phyloP scores from a whole-genome alignment of 2,797 vertebrate species.

The Gymnodraco acuticeps region DNA sequence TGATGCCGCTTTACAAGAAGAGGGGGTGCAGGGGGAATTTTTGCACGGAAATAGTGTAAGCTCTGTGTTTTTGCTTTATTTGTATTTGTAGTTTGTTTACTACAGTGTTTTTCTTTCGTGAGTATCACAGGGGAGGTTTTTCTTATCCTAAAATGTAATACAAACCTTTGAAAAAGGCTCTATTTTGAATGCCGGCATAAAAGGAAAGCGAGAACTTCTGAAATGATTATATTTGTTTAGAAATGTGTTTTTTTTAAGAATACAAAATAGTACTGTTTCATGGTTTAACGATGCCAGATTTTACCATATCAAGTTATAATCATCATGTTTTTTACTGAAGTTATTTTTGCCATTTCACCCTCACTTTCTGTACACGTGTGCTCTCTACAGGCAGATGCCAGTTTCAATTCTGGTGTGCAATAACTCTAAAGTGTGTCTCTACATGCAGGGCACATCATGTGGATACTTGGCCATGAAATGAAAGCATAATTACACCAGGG shows the following conservation, averaged over 20 bases:
- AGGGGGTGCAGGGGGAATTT: slow-evolving; percentile 34
- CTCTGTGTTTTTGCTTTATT: slow-evolving; percentile 59
- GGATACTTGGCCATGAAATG: slow-evolving; percentile 82
- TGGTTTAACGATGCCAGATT: background rate
- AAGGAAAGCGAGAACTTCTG: slow-evolving; percentile 3
- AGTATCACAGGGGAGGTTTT: slow-evolving; percentile 32
- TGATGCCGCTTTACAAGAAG: slow-evolving; percentile 44
- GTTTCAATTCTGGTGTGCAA: slow-evolving; percentile 57
- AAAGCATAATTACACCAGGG: slow-evolving; percentile 81
- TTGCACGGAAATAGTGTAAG: slow-evolving; percentile 23
- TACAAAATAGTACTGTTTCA: background rate
- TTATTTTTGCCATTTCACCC: slow-evolving; percentile 15
- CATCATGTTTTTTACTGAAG: background rate
- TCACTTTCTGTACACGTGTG: slow-evolving; percentile 22
- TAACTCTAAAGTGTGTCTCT: slow-evolving; percentile 70
- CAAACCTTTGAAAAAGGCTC: background rate
- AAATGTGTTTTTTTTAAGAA: background rate
- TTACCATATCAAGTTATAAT: slow-evolving; percentile 2
- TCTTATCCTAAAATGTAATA: slow-evolving; percentile 31
- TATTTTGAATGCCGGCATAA: background rate
- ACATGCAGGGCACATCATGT: slow-evolving; percentile 73
- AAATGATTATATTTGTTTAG: slow-evolving; percentile 5
- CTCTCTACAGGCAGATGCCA: slow-evolving; percentile 51
- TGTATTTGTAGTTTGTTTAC: slow-evolving; percentile 56
- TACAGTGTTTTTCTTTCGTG: slow-evolving; percentile 31